Conservation (phyloP, 2,113 vertebrate genomes). For the Pholis gunnellus region DNA sequence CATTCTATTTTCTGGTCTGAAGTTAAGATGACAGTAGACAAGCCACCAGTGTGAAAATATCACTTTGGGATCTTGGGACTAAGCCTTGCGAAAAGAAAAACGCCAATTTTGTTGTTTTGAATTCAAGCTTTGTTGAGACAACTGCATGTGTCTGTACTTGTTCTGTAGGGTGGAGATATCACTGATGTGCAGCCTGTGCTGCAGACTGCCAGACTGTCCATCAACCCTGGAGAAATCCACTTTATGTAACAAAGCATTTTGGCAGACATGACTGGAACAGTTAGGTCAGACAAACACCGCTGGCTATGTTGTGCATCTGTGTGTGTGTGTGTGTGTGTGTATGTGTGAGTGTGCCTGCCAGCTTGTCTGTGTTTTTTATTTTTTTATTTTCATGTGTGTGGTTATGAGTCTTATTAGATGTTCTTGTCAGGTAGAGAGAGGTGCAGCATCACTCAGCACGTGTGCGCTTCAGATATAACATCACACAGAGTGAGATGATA, state of each 20-base stretch:
- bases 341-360: background rate
- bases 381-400: background rate
- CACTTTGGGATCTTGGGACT: constrained; percentile 22
- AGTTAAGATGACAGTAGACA: background rate
- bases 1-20: background rate
- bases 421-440: constrained; percentile 16
- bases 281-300: constrained; percentile 60
- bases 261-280: constrained; percentile 64
- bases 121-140: constrained; percentile 14
- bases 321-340: background rate
- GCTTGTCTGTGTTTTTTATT: background rate
- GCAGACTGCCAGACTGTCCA: constrained; percentile 51
- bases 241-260: constrained; percentile 70
- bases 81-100: background rate
- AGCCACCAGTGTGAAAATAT: background rate
- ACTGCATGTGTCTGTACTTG: constrained; percentile 37
- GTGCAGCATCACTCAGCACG: constrained; percentile 18
- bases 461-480: constrained; percentile 26
- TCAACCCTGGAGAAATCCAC: constrained; percentile 56
- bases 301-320: constrained; percentile 31
- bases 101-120: constrained; percentile 16
- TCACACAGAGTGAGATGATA: constrained; percentile 40
- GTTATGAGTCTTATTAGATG: constrained; percentile 20
- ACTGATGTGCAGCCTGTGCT: constrained; percentile 50
- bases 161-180: constrained; percentile 49